A percentile compares a stretch with the other conserved stretches of the same genome.
These are phyloP conservation scores for Plodia interpunctella DNA, from an alignment of 1,140 invertebrate genomes.

Conservation along the genomic window DNA sequence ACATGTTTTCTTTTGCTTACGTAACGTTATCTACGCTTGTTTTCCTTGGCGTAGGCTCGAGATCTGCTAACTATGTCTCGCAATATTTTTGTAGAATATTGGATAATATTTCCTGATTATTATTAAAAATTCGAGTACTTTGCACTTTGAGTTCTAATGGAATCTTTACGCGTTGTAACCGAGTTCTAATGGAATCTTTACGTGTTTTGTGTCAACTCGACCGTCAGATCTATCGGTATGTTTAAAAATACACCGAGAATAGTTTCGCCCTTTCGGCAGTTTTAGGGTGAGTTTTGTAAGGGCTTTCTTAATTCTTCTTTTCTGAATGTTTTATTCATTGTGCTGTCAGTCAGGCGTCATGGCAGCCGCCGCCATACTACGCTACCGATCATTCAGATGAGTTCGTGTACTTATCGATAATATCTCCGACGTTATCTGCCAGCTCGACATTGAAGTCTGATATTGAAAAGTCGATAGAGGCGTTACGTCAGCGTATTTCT, in stretches of 20 bases:
- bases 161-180: too few relatives aligned
- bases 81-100: too few relatives aligned
- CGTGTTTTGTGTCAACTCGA: too few relatives aligned
- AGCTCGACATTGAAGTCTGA: conserved; percentile 2
- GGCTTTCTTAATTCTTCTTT: conserved; percentile 16
- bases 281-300: conserved; percentile 11
- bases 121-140: too few relatives aligned
- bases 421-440: conserved; percentile 3
- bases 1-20: neutral
- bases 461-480: conserved; percentile 9
- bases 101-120: too few relatives aligned
- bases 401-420: conserved; percentile 1
- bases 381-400: neutral
- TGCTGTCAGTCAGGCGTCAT: conserved; percentile 10
- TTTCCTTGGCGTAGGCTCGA: too few relatives aligned
- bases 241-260: neutral
- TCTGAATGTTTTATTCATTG: conserved; percentile 23
- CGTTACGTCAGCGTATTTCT: neutral
- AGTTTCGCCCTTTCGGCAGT: too few relatives aligned
- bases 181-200: too few relatives aligned
- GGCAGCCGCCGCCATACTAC: neutral
- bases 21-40: too few relatives aligned
- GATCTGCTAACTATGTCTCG: too few relatives aligned
- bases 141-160: too few relatives aligned
- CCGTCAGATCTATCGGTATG: too few relatives aligned